A percentile compares a stretch with the other conserved stretches of the same genome.
These are phyloP conservation scores for Atta colombica DNA, from an alignment of 1,140 invertebrate genomes.

Conservation along the genomic window DNA sequence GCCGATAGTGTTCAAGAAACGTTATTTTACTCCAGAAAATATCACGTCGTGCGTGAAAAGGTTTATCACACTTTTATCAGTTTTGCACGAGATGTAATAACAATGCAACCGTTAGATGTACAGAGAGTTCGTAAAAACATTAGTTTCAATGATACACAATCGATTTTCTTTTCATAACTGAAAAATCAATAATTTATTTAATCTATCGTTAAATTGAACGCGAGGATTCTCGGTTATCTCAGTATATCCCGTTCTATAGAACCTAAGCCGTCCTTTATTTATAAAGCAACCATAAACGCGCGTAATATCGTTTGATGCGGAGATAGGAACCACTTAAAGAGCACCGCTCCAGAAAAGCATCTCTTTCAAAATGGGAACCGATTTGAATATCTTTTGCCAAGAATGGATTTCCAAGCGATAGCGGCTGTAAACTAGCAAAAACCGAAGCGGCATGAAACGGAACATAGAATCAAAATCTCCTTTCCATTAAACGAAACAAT, in stretches of 20 bases:
- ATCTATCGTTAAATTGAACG: slow-evolving; percentile 29
- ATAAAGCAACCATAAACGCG: slow-evolving; percentile 20
- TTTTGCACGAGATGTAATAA: slow-evolving; percentile 17
- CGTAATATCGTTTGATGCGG: slow-evolving; percentile 25
- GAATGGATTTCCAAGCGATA: not conserved
- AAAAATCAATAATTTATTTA: not conserved
- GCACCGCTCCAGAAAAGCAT: not conserved
- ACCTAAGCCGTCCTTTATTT: not conserved
- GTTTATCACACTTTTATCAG: not conserved
- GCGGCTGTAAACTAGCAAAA: slow-evolving; percentile 15
- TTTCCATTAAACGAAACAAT: slow-evolving; percentile 78
- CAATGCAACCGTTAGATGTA: not conserved
- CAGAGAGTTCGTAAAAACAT: not conserved
- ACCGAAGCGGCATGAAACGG: not conserved
- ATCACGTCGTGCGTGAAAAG: slow-evolving; percentile 2
- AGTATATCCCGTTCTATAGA: not conserved
- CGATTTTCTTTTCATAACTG: not conserved
- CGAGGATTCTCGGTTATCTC: not conserved
- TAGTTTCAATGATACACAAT: not conserved
- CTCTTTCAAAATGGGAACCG: not conserved
- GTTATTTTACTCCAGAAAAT: slow-evolving; percentile 15
- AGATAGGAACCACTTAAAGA: not conserved
- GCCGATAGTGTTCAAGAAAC: not conserved
- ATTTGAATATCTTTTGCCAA: slow-evolving; percentile 13
- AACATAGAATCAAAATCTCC: slow-evolving; percentile 63